Evolutionary conservation across 2,888 invertebrate species (phyloP).

Genomic region (Amitus sp.): DNA sequence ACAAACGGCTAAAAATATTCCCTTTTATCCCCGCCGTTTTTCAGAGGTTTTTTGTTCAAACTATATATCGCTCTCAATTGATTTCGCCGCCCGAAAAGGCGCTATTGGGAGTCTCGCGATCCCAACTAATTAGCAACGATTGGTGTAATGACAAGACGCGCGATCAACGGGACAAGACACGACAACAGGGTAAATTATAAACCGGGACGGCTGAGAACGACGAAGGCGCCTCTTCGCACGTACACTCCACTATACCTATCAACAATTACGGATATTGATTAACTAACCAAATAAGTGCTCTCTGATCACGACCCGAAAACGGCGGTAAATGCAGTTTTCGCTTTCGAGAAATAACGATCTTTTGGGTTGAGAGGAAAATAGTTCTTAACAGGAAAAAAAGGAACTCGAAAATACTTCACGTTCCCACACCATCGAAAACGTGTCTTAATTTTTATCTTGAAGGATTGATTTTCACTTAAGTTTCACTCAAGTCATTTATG

Average conservation of each 20-base stretch:
- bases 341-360: no score
- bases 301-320: slow-evolving; percentile 49
- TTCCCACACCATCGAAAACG: no score
- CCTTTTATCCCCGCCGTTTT: no score
- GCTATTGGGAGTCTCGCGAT: slow-evolving; percentile 1
- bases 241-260: slow-evolving; percentile 39
- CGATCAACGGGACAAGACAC: slow-evolving; percentile 25
- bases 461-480: no score
- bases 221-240: slow-evolving; percentile 21
- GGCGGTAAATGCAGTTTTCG: no score
- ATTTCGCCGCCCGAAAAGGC: not conserved
- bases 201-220: slow-evolving; percentile 39
- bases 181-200: slow-evolving; percentile 44
- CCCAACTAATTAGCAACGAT: slow-evolving; percentile 41
- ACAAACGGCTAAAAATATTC: no score
- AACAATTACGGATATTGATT: slow-evolving; percentile 60
- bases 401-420: no score
- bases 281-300: slow-evolving; percentile 60
- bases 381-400: no score
- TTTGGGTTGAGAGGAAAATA: no score
- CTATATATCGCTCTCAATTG: not conserved
- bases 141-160: slow-evolving; percentile 31
- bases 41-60: no score
- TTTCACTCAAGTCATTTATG: no score
- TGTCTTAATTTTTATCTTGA: no score